phyloP scores from a whole-genome alignment of 2,888 invertebrate species.

The Agonopterix arenella region DNA sequence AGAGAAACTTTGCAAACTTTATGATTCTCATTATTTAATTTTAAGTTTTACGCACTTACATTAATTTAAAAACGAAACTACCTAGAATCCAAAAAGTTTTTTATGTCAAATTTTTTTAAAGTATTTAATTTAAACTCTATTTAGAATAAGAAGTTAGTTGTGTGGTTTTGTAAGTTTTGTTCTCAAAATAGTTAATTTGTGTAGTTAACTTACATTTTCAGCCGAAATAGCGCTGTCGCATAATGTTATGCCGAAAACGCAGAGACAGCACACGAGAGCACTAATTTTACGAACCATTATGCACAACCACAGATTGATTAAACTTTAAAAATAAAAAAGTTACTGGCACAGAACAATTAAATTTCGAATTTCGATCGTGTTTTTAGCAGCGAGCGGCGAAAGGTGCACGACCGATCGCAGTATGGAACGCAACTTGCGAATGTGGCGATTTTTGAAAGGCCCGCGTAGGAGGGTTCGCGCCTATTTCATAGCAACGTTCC shows the following conservation, averaged over 20 bases:
- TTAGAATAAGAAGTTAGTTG: no score
- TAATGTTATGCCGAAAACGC: slow-evolving; percentile 59
- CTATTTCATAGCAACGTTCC: slow-evolving; percentile 51
- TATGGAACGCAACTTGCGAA: slow-evolving; percentile 50
- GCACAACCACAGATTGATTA: slow-evolving; percentile 10
- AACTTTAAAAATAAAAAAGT: slow-evolving; percentile 9
- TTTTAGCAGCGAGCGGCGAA: slow-evolving; percentile 47
- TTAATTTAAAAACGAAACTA: no score
- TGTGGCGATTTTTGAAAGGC: slow-evolving; percentile 72
- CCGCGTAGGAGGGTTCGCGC: slow-evolving; percentile 75
- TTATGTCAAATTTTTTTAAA: no score
- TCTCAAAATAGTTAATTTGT: no score
- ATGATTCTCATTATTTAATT: no score
- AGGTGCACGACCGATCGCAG: slow-evolving; percentile 55
- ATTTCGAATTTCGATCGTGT: slow-evolving; percentile 16
- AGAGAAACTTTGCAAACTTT: no score
- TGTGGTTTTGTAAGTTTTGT: no score
- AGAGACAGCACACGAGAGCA: slow-evolving; percentile 60
- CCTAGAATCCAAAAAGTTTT: no score
- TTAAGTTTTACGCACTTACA: no score
- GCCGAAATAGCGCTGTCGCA: slow-evolving; percentile 66
- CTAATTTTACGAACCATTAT: slow-evolving; percentile 66
- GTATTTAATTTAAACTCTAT: no score
- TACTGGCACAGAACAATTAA: slow-evolving; percentile 4
- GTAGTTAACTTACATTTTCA: slow-evolving; percentile 50